phyloP scores from a whole-genome alignment of 2,797 vertebrate species.

The Parotocinclus haroldoi region DNA sequence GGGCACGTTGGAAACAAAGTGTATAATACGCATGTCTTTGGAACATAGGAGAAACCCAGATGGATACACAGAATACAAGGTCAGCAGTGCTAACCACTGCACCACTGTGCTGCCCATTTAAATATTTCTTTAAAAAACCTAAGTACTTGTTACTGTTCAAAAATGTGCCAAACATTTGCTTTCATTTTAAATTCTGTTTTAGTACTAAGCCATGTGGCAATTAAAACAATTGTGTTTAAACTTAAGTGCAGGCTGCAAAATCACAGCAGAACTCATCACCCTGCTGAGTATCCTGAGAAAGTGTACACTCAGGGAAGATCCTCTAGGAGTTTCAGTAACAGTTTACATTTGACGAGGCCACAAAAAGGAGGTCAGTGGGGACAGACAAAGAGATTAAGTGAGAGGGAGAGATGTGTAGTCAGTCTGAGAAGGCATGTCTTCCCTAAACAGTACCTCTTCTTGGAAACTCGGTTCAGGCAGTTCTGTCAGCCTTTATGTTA shows the following conservation, averaged over 20 bases:
- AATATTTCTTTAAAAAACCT: no score
- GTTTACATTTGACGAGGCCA: slow-evolving; percentile 18
- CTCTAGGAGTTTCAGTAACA: not conserved
- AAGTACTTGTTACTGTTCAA: no score
- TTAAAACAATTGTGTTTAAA: slow-evolving; percentile 60
- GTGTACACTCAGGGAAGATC: not conserved
- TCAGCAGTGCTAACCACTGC: no score
- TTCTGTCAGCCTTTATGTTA: slow-evolving; percentile 22
- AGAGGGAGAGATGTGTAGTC: slow-evolving; percentile 5
- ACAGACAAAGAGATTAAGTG: slow-evolving; percentile 4
- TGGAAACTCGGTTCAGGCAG: slow-evolving; percentile 23
- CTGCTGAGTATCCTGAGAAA: slow-evolving; percentile 6
- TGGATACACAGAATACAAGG: no score
- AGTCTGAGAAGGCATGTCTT: slow-evolving; percentile 3
- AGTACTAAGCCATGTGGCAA: not conserved
- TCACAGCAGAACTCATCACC: slow-evolving; percentile 53
- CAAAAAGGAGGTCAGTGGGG: slow-evolving; percentile 13
- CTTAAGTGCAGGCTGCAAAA: slow-evolving; percentile 47
- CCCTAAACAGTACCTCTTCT: slow-evolving; percentile 40
- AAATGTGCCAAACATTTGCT: slow-evolving; percentile 59
- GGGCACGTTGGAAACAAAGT: no score
- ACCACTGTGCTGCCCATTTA: no score
- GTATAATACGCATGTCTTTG: no score
- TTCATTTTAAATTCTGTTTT: slow-evolving; percentile 59
- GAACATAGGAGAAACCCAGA: no score